phyloP scores from a whole-genome alignment of 2,797 vertebrate genomes.

The Enteromius radiatus region DNA sequence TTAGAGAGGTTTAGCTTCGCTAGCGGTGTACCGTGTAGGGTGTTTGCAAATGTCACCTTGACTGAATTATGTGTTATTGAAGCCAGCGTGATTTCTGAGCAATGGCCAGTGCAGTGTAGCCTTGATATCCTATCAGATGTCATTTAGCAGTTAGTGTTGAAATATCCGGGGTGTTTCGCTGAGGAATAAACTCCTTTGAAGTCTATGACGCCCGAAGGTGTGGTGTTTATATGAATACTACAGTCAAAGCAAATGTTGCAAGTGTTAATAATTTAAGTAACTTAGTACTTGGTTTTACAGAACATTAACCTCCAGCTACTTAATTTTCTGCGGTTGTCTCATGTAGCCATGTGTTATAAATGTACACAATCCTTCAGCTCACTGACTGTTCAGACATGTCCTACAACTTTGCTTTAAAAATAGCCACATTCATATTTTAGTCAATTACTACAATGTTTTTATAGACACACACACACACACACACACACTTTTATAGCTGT shows the following conservation, averaged over 20 bases:
- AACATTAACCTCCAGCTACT: not conserved
- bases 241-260: not conserved
- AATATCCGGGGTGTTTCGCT: not conserved
- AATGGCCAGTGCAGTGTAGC: not conserved
- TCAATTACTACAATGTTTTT: not conserved
- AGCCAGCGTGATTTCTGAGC: not conserved
- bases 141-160: not conserved
- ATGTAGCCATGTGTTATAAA: not conserved
- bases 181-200: slow-evolving; percentile 1
- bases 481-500: not conserved
- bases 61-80: slow-evolving; percentile 48
- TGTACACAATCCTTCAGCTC: not conserved
- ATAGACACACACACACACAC: not conserved
- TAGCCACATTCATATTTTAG: not conserved
- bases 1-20: slow-evolving; percentile 5
- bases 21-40: slow-evolving; percentile 14
- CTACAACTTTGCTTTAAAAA: not conserved
- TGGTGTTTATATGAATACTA: not conserved
- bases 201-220: not conserved
- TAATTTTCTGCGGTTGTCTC: not conserved
- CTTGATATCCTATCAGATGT: not conserved
- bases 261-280: not conserved
- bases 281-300: not conserved
- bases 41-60: slow-evolving; percentile 79
- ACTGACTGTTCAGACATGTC: not conserved